Evolutionary conservation across 2,113 vertebrate genomes (phyloP), one percentile per base, ranked within the genome.

Genomic region (Prinia subflava): DNA sequence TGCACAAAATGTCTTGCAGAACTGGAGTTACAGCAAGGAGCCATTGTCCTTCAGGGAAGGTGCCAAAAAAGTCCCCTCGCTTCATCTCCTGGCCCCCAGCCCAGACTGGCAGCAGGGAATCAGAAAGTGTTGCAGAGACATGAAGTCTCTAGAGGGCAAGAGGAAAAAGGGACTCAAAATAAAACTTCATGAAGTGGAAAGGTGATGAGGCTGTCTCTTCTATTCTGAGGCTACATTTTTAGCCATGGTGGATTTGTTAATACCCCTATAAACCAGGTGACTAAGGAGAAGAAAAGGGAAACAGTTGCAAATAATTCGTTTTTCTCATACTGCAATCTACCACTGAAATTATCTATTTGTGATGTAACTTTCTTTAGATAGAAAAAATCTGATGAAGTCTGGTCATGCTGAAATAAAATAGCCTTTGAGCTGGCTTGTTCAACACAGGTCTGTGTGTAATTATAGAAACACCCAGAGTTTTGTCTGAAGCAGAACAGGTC

Each of bases 341-440:
- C 14, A 41, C 35, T 59, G 47, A 69, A 77, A 44, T 91, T 53
- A 75, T 71, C 92, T 82, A 68, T 84, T 91, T 95, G 83, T 44
- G 20, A 64, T 76, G 52, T 37, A 68, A 49, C 53, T 78, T 80
- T 28, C 47, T 46, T 46, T 46, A 42, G 63, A 86, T 39, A 69
- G 56, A 83, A 77, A 65, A 89, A 52, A 90, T 83, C 85, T 94
- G 88, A 94, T 77, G 50, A 83, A 83, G 24, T 35, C 86, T 80
- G 71, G 55, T 42, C 71, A 73, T 8, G 7, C 42, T 77, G 79
- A 90, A 35, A 62, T 92, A 46, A 79, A 83, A 57, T 22, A 90
- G n/a, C 46, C 19, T 64, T 91, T 79, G 53, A 69, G 46, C 28
- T 0, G 2, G 10, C 25, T 83, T 74, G 47, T 67, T 83, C 89